Evolutionary conservation across 2,797 vertebrate species (phyloP), one percentile per base, ranked within the genome.

Genomic region (Nannoperca australis): DNA sequence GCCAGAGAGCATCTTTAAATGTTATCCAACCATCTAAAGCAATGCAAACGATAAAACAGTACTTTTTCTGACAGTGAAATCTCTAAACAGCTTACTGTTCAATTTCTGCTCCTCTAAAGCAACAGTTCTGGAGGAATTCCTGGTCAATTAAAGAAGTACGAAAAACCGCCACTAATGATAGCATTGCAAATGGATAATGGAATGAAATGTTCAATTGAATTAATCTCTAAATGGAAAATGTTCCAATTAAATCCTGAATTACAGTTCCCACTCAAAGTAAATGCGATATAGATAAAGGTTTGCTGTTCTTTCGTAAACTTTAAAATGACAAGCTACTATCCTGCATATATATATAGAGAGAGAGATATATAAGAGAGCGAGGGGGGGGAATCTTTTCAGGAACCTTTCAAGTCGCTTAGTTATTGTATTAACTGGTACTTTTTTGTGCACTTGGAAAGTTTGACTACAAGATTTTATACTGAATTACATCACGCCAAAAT

Each of bases 131-230:
- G 9, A 45, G 18, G 14, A 70, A 75, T 78, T 80, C 18, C 58
- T 56, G 1, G 1, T 61, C 9, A 58, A 59, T 74, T 67, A 11
- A 61, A 36, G 53, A 58, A 3, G 40, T 27, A 12, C 9, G 0
- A 54, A 68, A 15, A 62, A 24, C 14, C 27, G 30, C 5, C 32
- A 10, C 44, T 24, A 47, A 44, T 22, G 62, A 40, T 27, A 76
- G 17, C 14, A n/a, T 60, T 47, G 12, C 69, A 54, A 75, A 58
- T 70, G 42, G 32, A 70, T 84, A 80, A 85, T 83, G 11, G 11
- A 65, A 55, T 84, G 0, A 64, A 73, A 50, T n/a, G 8, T 53
- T 27, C 22, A 70, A 79, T 59, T 3, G 6, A 70, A 51, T 77
- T 65, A 49, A 22, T 40, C 20, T 34, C 8, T 72, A 42, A 56